Base-by-base conservation (phyloP, 2,797 vertebrate species). In the Esox masquinongy region DNA sequence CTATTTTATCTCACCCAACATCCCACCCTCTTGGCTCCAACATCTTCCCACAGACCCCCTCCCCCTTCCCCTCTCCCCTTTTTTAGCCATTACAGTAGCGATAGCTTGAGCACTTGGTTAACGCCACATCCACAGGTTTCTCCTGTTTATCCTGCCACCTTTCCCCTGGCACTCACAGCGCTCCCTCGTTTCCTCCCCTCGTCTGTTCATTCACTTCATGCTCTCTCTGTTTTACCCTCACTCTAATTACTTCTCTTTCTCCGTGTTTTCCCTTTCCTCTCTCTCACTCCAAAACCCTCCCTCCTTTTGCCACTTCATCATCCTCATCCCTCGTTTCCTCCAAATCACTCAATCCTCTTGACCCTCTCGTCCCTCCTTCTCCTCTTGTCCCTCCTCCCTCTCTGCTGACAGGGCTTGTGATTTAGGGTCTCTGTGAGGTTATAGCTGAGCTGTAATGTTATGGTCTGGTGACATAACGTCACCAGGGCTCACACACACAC, bases 371-470 rank as follows among this genome's bases (percentile, higher is more conserved):
- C 51, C 19, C 51, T 53, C 47, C 43, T 24, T 39, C 43, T 43
- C 31, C 67, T 39, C 19, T 53, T 1, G 17, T 53, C 50, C 17
- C 50, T 53, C 50, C 50, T 19, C 1, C 50, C 17, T 16, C 5
- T 77, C 59, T 76, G 71, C 56, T 84, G 88, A 85, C 83, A 83
- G 61, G 50, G 34, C 77, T 59, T 78, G 81, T 88, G 88, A 89
- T 86, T 31, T 70, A 89, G 76, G 72, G 81, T 75, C 75, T 82
- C 73, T 72, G 70, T 67, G 72, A 79, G 80, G 79, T 50, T 74
- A 77, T 61, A 43, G 69, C 74, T 74, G 74, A 78, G 78, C 74
- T 67, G 36, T 68, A 78, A 79, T 74, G 79, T 80, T 69, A 59
- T 64, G 34, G 68, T 63, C 78, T 26, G 17, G 72, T 77, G 74